A percentile compares a stretch with the other conserved stretches of the same genome.
These are phyloP conservation scores for Scaptomyza hsui DNA, from an alignment of 1,140 invertebrate species.

Conservation along the genomic window DNA sequence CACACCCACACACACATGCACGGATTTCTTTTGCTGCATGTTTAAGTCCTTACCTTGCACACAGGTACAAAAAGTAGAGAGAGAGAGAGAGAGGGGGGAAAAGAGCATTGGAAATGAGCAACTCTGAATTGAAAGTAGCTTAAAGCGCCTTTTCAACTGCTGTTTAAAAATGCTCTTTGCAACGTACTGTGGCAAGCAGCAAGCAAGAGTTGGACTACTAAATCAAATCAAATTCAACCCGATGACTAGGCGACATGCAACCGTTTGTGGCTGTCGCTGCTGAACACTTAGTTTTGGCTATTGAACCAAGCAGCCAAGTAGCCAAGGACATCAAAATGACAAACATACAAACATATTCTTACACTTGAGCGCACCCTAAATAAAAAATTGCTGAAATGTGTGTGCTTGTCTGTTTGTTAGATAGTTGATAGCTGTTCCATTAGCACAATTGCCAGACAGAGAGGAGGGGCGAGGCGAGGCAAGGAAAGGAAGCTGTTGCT, in stretches of 20 bases:
- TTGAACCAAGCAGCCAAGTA: slow-evolving; percentile 12
- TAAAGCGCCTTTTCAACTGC: slow-evolving; percentile 32
- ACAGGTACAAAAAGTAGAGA: not conserved
- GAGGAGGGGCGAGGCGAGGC: too few relatives aligned
- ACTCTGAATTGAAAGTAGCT: slow-evolving; percentile 26
- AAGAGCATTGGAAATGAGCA: slow-evolving; percentile 68
- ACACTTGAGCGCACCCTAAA: slow-evolving; percentile 61
- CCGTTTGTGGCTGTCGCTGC: not conserved
- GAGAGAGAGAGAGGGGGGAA: not conserved
- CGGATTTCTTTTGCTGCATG: slow-evolving; percentile 3
- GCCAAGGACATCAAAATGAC: slow-evolving; percentile 43
- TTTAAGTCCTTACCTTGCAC: slow-evolving; percentile 2
- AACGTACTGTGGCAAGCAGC: not conserved
- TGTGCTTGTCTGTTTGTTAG: slow-evolving; percentile 12
- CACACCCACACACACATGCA: not conserved
- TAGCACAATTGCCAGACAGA: slow-evolving; percentile 57
- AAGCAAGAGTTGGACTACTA: slow-evolving; percentile 7
- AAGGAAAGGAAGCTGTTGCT: not conserved
- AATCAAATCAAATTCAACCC: slow-evolving; percentile 54
- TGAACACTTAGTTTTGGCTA: slow-evolving; percentile 36
- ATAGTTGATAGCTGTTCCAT: slow-evolving; percentile 61
- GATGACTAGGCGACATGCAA: slow-evolving; percentile 62
- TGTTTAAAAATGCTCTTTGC: slow-evolving; percentile 66
- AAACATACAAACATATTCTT: slow-evolving; percentile 66
- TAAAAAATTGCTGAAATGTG: slow-evolving; percentile 14